Percentiles rank a stretch among this genome's conserved stretches.
Evolutionary conservation across 2,113 vertebrate genomes (phyloP).

Genomic region (Lophotis ruficrista): DNA sequence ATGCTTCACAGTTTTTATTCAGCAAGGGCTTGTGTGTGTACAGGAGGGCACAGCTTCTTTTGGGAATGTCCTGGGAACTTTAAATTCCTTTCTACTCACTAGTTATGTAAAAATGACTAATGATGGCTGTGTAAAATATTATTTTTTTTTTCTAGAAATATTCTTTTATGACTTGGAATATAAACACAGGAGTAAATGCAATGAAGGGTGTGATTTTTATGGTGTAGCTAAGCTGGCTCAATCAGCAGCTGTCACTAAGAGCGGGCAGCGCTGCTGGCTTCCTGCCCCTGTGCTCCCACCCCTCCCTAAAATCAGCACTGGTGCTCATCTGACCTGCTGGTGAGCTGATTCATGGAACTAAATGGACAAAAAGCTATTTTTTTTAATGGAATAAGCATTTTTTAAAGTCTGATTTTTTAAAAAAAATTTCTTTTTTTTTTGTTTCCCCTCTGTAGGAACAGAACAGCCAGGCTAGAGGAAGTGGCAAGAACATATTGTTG

Average conservation of each 20-base stretch:
- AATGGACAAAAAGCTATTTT: neutral
- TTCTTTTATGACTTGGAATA: neutral
- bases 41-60: neutral
- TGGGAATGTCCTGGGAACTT: neutral
- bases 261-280: neutral
- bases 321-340: neutral
- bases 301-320: neutral
- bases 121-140: neutral
- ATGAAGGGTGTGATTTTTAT: neutral
- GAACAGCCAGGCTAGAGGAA: slow-evolving; percentile 7
- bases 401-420: no score
- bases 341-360: neutral
- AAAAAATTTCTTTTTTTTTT: neutral
- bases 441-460: neutral
- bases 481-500: neutral
- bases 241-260: neutral
- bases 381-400: neutral
- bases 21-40: neutral
- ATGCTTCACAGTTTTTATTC: neutral
- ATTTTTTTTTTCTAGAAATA: neutral
- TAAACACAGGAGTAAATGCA: neutral
- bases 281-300: neutral
- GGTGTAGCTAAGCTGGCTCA: neutral
- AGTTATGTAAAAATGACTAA: neutral
- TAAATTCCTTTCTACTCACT: neutral